Base-by-base conservation (phyloP, 2,113 vertebrate genomes). In the Phyllopteryx taeniolatus region DNA sequence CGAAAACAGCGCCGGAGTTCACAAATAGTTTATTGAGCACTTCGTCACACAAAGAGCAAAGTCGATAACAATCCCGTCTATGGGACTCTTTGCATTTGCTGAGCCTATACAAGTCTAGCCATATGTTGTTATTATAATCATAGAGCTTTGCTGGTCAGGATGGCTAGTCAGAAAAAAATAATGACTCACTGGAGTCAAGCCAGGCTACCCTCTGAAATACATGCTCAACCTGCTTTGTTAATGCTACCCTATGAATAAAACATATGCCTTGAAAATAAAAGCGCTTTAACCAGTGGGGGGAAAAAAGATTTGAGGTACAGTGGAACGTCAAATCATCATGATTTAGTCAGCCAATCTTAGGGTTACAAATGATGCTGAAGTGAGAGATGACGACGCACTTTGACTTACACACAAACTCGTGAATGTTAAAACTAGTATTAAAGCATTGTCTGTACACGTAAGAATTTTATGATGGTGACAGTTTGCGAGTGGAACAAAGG, bases 111-210 rank as follows among this genome's bases (percentile, higher is more conserved):
- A 44, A 64, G 39, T 42, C 39, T 64, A n/a, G 61, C 61, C 61
- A 20, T 63, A 63, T 63, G 35, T 42, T 63, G 61, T 10, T 43
- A 63, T 42, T 42, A 13, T 63, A 20, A 63, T 63, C 20, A 63
- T 63, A 42, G 17, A n/a, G 17, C 35, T 63, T 62, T 62, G 33
- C 60, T 39, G 39, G 60, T 39, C 60, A 62, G 60, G 60, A 9
- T 63, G 61, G 35, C 61, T 9, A n/a, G 35, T 42, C 35, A n/a
- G 12, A 10, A 59, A 12, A 63, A 63, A 63, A 42, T 17, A 63
- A 63, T 63, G 35, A 42, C 61, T 63, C 61, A n/a, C 35, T 63
- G 61, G 35, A 63, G 61, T 63, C 39, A 39, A 61, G 59, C 59
- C 59, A 35, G 59, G 59, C 59, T 7, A 8, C 8, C 8, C 61